A percentile compares a stretch with the other conserved stretches of the same genome.
Evolutionary conservation across 2,113 vertebrate genomes (phyloP).

Genomic region (Conger conger): DNA sequence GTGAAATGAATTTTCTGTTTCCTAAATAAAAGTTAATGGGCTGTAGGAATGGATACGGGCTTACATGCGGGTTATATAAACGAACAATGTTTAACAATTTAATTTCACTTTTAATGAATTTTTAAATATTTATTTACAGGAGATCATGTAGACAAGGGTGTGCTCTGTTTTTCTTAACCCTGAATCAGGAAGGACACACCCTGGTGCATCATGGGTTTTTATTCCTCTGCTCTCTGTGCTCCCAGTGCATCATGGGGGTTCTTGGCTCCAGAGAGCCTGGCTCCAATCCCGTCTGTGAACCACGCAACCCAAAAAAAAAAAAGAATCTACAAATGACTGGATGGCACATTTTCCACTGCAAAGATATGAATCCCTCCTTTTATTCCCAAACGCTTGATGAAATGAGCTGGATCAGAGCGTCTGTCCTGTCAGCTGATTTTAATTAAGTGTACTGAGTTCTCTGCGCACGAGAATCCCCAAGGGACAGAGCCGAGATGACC

Average conservation of each 20-base stretch:
- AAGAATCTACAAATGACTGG: neutral
- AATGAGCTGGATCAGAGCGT: neutral
- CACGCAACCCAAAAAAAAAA: neutral
- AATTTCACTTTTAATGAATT: neutral
- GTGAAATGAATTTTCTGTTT: neutral
- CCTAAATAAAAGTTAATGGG: slow-evolving; percentile 1
- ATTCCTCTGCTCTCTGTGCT: neutral
- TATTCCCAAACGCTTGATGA: slow-evolving; percentile 4
- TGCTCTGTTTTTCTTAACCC: neutral
- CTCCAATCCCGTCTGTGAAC: neutral
- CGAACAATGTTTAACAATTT: neutral
- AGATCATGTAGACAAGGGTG: neutral
- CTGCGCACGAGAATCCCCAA: neutral
- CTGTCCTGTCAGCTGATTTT: slow-evolving; percentile 10
- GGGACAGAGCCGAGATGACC: neutral
- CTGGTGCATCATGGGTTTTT: neutral
- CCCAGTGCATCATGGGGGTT: neutral
- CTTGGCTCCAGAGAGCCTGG: neutral
- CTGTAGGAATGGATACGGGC: neutral
- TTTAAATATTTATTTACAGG: neutral
- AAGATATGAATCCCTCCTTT: slow-evolving; percentile 1
- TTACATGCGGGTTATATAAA: slow-evolving; percentile 1
- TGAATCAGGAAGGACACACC: neutral
- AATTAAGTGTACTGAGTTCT: slow-evolving; percentile 14
- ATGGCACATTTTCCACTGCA: slow-evolving; percentile 9